Conservation (phyloP, 2,113 vertebrate genomes). For the Pachycephala philippinensis region DNA sequence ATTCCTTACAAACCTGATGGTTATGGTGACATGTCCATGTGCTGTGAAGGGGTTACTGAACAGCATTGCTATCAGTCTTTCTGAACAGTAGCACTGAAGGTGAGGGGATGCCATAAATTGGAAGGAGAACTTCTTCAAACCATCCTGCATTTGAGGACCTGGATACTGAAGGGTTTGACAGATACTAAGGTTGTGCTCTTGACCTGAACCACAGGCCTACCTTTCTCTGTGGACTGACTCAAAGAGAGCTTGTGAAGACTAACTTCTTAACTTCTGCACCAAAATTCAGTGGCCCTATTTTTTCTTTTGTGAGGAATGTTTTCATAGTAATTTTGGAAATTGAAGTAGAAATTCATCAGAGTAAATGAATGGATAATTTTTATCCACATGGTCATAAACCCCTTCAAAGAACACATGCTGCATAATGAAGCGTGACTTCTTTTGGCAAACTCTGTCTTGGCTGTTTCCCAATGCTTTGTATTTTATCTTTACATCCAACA, state of each 20-base stretch:
- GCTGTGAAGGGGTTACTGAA: background rate
- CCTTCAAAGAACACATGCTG: background rate
- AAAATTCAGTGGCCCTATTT: background rate
- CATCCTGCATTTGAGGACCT: background rate
- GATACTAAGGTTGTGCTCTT: background rate
- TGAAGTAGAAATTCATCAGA: background rate
- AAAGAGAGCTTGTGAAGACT: background rate
- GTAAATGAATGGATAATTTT: background rate
- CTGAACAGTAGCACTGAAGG: background rate
- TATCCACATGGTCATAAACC: background rate
- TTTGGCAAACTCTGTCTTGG: background rate
- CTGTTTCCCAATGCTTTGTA: background rate
- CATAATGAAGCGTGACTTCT: background rate
- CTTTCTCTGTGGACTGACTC: background rate
- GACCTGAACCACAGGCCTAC: background rate
- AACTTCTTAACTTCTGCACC: background rate
- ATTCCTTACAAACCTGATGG: background rate
- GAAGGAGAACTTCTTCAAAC: background rate
- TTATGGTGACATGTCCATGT: accelerated
- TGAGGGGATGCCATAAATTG: background rate
- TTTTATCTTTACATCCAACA: background rate
- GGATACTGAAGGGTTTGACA: background rate
- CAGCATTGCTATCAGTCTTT: background rate
- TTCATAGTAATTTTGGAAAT: background rate
- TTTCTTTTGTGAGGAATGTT: background rate